Evolutionary conservation across 2,888 invertebrate species (phyloP).

Genomic region (Cerastis leucographa): DNA sequence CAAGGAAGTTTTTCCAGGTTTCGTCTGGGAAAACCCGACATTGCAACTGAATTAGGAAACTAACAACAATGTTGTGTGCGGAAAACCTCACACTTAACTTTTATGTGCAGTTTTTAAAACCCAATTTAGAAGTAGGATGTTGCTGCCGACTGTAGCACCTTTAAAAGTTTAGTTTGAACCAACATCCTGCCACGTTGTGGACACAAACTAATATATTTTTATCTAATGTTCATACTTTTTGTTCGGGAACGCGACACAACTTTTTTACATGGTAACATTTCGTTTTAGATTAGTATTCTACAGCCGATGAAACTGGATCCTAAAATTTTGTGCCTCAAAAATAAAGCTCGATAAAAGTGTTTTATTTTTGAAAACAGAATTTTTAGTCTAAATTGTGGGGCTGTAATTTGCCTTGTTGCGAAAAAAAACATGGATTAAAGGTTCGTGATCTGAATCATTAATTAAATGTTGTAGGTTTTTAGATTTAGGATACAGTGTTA

Average conservation of each 20-base stretch:
- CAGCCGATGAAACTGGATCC: conserved; percentile 32
- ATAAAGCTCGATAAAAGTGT: conserved; percentile 29
- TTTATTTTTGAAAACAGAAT: conserved; percentile 42
- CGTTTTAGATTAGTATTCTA: conserved; percentile 43
- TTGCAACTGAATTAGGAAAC: conserved; percentile 32
- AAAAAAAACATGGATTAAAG: conserved; percentile 28
- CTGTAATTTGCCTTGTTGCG: conserved; percentile 37
- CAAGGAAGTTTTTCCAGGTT: background rate
- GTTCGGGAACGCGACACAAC: conserved; percentile 18
- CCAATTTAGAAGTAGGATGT: conserved; percentile 16
- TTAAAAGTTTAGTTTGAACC: conserved; percentile 25
- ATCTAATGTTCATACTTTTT: conserved; percentile 34
- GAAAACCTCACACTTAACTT: conserved; percentile 13
- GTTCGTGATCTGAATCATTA: conserved; percentile 38
- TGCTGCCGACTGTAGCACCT: conserved; percentile 6
- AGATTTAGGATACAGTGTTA: background rate
- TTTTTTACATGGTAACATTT: conserved; percentile 27
- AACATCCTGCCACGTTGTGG: conserved; percentile 10
- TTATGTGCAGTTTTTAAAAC: conserved; percentile 5
- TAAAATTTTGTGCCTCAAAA: conserved; percentile 36
- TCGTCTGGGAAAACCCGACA: background rate
- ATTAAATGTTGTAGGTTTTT: conserved; percentile 39
- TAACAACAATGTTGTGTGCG: conserved; percentile 7
- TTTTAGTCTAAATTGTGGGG: background rate
- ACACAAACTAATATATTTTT: conserved; percentile 33